Conservation (phyloP, 1,140 invertebrate species). For the Apocrypta bakeri region DNA sequence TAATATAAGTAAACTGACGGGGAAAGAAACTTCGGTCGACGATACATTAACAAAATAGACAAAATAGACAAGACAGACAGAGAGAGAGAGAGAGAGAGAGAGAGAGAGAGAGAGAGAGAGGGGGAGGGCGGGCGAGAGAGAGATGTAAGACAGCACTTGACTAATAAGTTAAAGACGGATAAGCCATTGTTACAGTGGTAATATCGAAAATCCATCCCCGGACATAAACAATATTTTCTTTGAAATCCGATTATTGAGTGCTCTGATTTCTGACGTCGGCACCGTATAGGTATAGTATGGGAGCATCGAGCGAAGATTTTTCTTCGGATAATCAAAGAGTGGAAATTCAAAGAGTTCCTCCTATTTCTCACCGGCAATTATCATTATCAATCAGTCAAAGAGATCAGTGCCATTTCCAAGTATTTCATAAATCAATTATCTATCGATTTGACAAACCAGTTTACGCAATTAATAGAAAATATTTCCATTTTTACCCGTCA, state of each 20-base stretch:
- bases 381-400: background rate
- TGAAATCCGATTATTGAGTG: constrained; percentile 1
- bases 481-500: background rate
- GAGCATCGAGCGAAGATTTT: constrained; percentile 11
- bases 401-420: background rate
- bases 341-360: constrained; percentile 39
- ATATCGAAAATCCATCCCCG: constrained; percentile 32
- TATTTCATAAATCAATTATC: background rate
- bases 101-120: too few species aligned
- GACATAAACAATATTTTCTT: constrained; percentile 29
- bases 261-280: constrained; percentile 5
- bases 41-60: background rate
- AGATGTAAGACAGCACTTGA: constrained; percentile 34
- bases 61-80: too few species aligned
- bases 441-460: background rate
- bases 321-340: constrained; percentile 36
- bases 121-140: too few species aligned
- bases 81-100: background rate
- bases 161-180: constrained; percentile 40
- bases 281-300: background rate
- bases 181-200: constrained; percentile 29
- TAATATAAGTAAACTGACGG: constrained; percentile 53
- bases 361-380: background rate
- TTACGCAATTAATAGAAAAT: background rate
- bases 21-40: background rate